Conservation (phyloP, 1,140 invertebrate species). For the Rhynchophorus ferrugineus region DNA sequence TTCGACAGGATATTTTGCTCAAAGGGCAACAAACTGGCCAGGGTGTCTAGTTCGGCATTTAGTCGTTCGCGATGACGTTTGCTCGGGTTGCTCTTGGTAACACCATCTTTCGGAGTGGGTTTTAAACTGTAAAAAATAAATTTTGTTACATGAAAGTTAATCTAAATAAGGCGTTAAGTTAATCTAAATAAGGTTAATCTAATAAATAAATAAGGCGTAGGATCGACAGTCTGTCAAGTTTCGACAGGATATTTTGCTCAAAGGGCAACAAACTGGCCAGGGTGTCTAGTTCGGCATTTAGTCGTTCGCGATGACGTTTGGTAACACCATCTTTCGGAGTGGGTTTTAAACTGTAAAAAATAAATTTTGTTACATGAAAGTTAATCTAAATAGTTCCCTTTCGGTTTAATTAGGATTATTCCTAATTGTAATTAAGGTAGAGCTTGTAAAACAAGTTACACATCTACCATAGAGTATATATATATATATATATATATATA, state of each 20-base stretch:
- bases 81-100: slow-evolving; percentile 97
- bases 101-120: slow-evolving; percentile 89
- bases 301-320: slow-evolving; percentile 93
- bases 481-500: too few relatives aligned
- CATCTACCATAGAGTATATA: too few relatives aligned
- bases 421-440: too few relatives aligned
- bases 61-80: slow-evolving; percentile 95
- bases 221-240: slow-evolving; percentile 96
- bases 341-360: slow-evolving; percentile 78
- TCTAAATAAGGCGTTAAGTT: too few relatives aligned
- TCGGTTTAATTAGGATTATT: too few relatives aligned
- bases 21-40: slow-evolving; percentile 96
- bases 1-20: slow-evolving; percentile 98
- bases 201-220: too few relatives aligned
- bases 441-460: too few relatives aligned
- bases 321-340: slow-evolving; percentile 92
- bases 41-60: slow-evolving; percentile 94
- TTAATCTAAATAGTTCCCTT: too few relatives aligned
- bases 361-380: too few relatives aligned
- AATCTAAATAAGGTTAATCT: too few relatives aligned
- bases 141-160: too few relatives aligned
- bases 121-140: slow-evolving; percentile 71
- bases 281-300: slow-evolving; percentile 97
- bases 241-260: slow-evolving; percentile 96
- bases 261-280: slow-evolving; percentile 96